Conservation (phyloP, 2,113 vertebrate species). For the Coptodon bakossiorum region DNA sequence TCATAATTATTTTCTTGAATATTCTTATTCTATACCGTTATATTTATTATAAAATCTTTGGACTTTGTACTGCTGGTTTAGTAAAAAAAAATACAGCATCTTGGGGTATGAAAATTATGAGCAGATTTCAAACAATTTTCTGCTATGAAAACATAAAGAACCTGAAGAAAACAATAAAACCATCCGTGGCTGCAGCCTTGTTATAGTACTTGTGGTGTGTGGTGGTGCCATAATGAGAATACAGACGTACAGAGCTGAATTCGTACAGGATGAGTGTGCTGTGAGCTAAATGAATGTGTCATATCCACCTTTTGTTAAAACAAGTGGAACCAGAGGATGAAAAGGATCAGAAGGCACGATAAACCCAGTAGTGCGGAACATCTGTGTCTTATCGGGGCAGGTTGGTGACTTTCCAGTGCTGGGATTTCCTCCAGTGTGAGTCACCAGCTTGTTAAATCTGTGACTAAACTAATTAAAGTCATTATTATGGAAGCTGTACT, state of each 20-base stretch:
- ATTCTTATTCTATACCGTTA: background rate
- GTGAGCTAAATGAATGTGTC: background rate
- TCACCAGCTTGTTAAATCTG: background rate
- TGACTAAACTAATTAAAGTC: background rate
- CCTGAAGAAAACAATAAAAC: background rate
- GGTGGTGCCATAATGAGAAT: background rate
- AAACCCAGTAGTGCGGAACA: background rate
- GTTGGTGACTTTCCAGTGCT: background rate
- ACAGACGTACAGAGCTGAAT: background rate
- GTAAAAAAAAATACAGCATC: background rate
- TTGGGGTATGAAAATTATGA: background rate
- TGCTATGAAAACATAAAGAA: background rate
- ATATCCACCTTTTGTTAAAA: slow-evolving; percentile 15
- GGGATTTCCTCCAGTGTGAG: slow-evolving; percentile 12
- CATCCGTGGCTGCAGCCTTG: background rate
- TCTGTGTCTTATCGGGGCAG: background rate
- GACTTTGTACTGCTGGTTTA: background rate
- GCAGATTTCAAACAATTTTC: background rate
- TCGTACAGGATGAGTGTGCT: background rate
- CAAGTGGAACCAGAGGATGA: slow-evolving; percentile 5
- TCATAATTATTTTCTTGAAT: background rate
- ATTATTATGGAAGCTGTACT: background rate
- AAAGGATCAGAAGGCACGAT: background rate
- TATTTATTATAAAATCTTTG: background rate
- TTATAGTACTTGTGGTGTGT: background rate